Conservation (phyloP, 2,888 invertebrate species). For the Piscicola geometra region DNA sequence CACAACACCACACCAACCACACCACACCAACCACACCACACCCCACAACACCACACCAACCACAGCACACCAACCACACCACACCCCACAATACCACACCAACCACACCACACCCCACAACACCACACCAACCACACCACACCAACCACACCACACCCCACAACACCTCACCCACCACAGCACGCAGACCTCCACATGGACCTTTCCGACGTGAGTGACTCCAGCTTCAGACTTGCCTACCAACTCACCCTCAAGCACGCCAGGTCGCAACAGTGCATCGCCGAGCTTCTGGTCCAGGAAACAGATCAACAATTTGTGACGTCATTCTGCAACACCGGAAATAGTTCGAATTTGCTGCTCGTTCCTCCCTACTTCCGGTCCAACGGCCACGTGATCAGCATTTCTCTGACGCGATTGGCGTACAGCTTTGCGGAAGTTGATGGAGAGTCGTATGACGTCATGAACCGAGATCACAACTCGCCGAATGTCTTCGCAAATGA, state of each 20-base stretch:
- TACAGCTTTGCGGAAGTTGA: background rate
- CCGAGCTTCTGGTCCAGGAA: background rate
- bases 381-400: background rate
- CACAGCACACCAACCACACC: no score
- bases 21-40: no score
- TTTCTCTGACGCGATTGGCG: background rate
- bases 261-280: background rate
- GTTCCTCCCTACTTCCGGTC: background rate
- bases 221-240: background rate
- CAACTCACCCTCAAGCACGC: background rate
- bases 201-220: background rate
- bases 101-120: no score
- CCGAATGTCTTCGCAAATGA: no score
- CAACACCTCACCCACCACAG: background rate
- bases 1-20: no score
- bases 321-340: background rate
- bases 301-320: slow-evolving; percentile 4
- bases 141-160: background rate
- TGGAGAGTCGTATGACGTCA: no score
- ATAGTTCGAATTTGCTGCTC: background rate
- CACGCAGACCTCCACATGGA: background rate
- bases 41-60: no score
- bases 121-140: background rate
- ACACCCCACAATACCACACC: no score
- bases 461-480: no score